Base-by-base conservation (phyloP, 2,888 invertebrate species). In the Chymomyza amoena region DNA sequence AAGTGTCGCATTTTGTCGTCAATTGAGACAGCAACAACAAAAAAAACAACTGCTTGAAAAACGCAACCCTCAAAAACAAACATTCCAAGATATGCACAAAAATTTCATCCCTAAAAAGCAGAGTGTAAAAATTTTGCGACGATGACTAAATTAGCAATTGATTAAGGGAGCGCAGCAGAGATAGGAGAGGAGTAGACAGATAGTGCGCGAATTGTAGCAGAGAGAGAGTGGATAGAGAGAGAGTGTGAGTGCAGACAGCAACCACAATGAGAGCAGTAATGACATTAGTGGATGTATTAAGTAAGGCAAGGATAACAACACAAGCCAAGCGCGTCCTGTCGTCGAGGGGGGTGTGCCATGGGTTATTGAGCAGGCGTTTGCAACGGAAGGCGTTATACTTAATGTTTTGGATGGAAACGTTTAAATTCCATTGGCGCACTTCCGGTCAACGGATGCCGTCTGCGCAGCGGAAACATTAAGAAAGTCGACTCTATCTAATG, bases 381-480 rank as follows among this genome's bases (percentile, higher is more conserved):
- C 72, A 70, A 59, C 84, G 87, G 85, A 85, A 85, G 86, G 77
- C 81, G 85, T 80, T 82, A 78, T 71, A 85, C 87, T 85, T 87
- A 87, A 85, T 85, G 87, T 85, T 87, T 87, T 85, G 85, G 84
- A 83, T 83, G 79, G 80, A 74, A 83, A 77, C 88, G 86, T 84
- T 81, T 87, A 85, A 85, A 87, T 87, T 81, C 87, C 84, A 87
- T 84, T 87, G 87, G 85, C 80, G 81, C 79, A 87, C 84, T 76
- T 84, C 87, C 84, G 84, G 80, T 87, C 83, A 87, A 51, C 51
- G 90, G 90, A 90, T 88, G 87, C 86, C 84, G 89, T 84, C 84
- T 89, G 90, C 89, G 82, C 83, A 82, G 84, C 90, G 90, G 90
- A 90, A 90, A 89, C 90, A 90, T 90, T 90, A 90, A 84, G 77